These are phyloP conservation scores for Drepana arcuata DNA, from an alignment of 1,140 invertebrate species.

Conservation along the genomic window DNA sequence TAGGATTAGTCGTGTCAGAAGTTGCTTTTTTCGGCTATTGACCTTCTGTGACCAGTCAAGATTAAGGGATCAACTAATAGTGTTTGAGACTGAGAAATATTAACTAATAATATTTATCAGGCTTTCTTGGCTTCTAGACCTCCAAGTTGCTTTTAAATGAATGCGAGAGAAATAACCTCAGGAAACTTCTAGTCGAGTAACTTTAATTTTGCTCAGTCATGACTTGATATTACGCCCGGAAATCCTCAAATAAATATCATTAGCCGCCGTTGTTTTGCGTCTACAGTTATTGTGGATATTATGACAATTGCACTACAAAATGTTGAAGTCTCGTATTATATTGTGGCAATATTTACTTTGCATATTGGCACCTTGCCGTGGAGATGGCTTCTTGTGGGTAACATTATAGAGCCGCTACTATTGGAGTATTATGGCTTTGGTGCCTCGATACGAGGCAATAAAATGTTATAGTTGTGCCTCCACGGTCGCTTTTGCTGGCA, in stretches of 20 bases:
- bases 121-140: too few species aligned
- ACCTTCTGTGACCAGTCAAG: too few species aligned
- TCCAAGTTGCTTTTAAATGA: too few species aligned
- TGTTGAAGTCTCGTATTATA: too few species aligned
- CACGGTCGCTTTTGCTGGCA: conserved; percentile 27
- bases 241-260: conserved; percentile 7
- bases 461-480: conserved; percentile 44
- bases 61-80: too few species aligned
- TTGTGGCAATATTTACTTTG: too few species aligned
- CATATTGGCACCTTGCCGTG: conserved; percentile 26
- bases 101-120: too few species aligned
- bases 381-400: conserved; percentile 29
- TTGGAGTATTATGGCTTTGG: conserved; percentile 35
- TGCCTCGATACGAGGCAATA: conserved; percentile 36
- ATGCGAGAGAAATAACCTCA: too few species aligned
- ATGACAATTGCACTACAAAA: too few species aligned
- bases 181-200: conserved; percentile 5
- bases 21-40: conserved; percentile 62
- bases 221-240: conserved; percentile 6
- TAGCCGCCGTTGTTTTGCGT: conserved; percentile 8
- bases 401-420: conserved; percentile 23
- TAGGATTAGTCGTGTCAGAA: conserved; percentile 68
- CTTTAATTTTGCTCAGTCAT: conserved; percentile 10
- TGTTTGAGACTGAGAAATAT: too few species aligned
- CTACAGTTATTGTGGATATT: too few species aligned